These are phyloP conservation scores for Nephila pilipes DNA, from an alignment of 1,140 invertebrate genomes.

Conservation along the genomic window DNA sequence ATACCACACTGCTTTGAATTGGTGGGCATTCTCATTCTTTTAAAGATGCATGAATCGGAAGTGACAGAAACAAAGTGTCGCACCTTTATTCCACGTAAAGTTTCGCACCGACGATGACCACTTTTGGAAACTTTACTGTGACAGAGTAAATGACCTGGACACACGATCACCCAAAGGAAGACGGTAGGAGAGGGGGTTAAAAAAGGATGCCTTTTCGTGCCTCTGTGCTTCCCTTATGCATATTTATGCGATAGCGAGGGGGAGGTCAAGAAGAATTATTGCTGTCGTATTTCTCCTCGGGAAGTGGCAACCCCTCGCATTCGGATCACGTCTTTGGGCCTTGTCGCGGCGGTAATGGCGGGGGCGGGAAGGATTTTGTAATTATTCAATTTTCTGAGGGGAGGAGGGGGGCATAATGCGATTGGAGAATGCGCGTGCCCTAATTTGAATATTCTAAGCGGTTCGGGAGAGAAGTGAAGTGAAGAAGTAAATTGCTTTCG, in stretches of 20 bases:
- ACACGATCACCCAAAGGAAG: background rate
- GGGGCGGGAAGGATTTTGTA: slow-evolving; percentile 54
- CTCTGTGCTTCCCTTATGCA: slow-evolving; percentile 6
- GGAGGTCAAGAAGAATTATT: slow-evolving; percentile 34
- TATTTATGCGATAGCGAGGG: background rate
- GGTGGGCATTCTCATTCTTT: too few species aligned
- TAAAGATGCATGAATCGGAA: background rate
- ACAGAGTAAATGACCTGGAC: slow-evolving; percentile 11
- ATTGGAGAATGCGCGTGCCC: slow-evolving; percentile 33
- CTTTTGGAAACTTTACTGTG: slow-evolving; percentile 7
- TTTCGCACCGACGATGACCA: background rate
- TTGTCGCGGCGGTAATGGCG: slow-evolving; percentile 11
- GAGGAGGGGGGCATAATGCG: slow-evolving; percentile 6
- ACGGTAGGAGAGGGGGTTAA: background rate
- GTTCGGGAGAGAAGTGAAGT: slow-evolving; percentile 10
- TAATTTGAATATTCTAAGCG: slow-evolving; percentile 22
- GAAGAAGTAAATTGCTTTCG: slow-evolving; percentile 23
- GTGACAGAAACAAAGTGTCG: background rate
- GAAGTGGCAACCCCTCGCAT: background rate
- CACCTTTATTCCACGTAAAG: background rate
- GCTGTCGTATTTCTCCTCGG: background rate
- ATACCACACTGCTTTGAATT: too few species aligned
- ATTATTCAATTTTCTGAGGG: slow-evolving; percentile 59
- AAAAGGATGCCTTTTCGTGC: background rate
- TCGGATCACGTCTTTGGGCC: slow-evolving; percentile 36